These are phyloP conservation scores for Oncorhynchus nerka DNA, from an alignment of 2,113 vertebrate species.

Conservation along the genomic window DNA sequence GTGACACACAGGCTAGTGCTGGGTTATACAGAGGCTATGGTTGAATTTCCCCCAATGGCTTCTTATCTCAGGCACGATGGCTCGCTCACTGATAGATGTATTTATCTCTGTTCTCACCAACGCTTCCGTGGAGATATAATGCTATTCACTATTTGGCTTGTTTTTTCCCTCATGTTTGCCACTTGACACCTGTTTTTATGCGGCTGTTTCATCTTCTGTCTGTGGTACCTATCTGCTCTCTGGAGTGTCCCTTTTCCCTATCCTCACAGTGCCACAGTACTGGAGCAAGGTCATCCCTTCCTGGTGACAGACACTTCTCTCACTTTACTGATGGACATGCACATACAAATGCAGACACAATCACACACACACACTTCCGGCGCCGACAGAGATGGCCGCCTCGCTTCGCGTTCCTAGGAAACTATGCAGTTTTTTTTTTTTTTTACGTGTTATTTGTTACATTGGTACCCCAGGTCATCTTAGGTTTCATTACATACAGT, in stretches of 20 bases:
- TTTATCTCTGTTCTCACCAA: conserved; percentile 1
- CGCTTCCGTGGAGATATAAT: background rate
- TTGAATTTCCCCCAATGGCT: background rate
- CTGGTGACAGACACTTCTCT: conserved; percentile 19
- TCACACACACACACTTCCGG: too few relatives aligned
- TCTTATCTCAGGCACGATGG: background rate
- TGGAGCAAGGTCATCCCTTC: conserved; percentile 25
- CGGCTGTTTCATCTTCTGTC: conserved; percentile 14
- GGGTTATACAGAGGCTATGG: background rate
- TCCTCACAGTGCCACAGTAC: conserved; percentile 3
- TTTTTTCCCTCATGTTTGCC: conserved; percentile 16
- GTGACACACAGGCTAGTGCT: background rate
- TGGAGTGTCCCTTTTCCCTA: conserved; percentile 15
- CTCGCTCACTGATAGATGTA: conserved; percentile 16
- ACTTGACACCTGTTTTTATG: conserved; percentile 15
- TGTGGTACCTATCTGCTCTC: conserved; percentile 18
- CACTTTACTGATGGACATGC: background rate
- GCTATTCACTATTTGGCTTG: background rate
- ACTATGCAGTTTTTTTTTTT: too few relatives aligned
- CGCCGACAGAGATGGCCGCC: too few relatives aligned
- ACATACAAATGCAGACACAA: too few relatives aligned
- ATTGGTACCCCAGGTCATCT: too few relatives aligned
- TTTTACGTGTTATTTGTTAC: too few relatives aligned
- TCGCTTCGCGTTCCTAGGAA: too few relatives aligned
- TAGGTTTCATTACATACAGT: too few relatives aligned